Conservation (phyloP, 2,888 invertebrate species). For the Alsophila aescularia region DNA sequence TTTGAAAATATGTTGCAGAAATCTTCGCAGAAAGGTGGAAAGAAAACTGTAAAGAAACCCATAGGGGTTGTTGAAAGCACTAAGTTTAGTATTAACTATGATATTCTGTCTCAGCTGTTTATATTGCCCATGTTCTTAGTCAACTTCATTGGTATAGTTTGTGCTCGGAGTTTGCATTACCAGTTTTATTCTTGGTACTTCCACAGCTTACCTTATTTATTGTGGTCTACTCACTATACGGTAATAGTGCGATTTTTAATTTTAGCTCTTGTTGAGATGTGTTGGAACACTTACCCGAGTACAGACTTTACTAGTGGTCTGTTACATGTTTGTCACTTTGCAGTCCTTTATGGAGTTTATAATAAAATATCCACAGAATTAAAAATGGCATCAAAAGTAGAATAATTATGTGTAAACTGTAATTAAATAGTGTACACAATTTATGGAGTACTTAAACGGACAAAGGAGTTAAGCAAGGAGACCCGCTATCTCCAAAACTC, state of each 20-base stretch:
- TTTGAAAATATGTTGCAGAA: constrained; percentile 85
- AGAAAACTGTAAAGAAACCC: constrained; percentile 50
- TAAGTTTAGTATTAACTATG: constrained; percentile 85
- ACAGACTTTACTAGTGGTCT: constrained; percentile 92
- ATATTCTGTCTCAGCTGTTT: constrained; percentile 90
- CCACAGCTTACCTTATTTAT: constrained; percentile 94
- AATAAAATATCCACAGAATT: constrained; percentile 80
- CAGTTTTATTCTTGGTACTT: constrained; percentile 99
- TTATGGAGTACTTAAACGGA: too few species aligned
- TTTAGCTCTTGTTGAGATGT: constrained; percentile 95
- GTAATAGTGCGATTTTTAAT: constrained; percentile 89
- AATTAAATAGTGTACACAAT: too few species aligned
- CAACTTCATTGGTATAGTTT: constrained; percentile 97
- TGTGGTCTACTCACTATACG: constrained; percentile 93
- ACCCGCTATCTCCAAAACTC: too few species aligned
- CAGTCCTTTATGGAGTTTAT: constrained; percentile 89
- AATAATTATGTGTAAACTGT: too few species aligned
- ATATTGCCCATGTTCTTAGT: constrained; percentile 94
- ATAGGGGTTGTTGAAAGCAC: constrained; percentile 45
- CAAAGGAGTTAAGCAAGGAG: too few species aligned
- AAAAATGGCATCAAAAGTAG: constrained; percentile 63
- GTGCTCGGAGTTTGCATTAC: constrained; percentile 98
- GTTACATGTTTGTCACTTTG: constrained; percentile 92
- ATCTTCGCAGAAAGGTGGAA: constrained; percentile 56
- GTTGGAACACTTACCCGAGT: constrained; percentile 99